Percentiles rank a stretch among this genome's conserved stretches.
Conservation (phyloP, 2,888 invertebrate genomes). For the Phymatocera aterrima region DNA sequence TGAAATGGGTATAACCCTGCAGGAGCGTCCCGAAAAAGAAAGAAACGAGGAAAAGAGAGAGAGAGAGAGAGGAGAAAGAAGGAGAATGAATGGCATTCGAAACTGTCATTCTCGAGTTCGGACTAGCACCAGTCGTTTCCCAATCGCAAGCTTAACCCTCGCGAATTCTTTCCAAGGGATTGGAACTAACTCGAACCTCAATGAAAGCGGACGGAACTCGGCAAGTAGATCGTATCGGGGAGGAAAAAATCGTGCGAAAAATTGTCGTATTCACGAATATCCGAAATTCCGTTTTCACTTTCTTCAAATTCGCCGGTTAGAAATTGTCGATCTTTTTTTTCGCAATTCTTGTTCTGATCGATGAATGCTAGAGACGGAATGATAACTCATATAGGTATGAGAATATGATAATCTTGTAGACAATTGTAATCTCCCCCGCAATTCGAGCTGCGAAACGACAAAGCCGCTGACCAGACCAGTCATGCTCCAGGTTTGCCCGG, state of each 20-base stretch:
- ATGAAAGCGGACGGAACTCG: neutral
- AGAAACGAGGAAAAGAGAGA: constrained; percentile 13
- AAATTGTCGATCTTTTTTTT: too few species aligned
- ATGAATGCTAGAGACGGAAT: too few species aligned
- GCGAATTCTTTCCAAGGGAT: neutral
- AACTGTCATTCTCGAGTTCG: neutral
- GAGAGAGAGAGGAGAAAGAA: constrained; percentile 23
- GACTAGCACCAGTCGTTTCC: neutral
- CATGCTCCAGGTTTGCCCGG: neutral
- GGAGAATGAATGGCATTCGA: constrained; percentile 20
- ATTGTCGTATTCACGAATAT: too few species aligned
- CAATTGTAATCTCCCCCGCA: neutral
- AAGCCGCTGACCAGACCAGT: neutral
- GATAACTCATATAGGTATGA: too few species aligned
- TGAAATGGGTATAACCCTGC: neutral
- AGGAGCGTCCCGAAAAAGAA: constrained; percentile 29
- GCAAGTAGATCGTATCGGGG: neutral
- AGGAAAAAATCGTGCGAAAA: too few species aligned
- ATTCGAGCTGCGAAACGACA: neutral
- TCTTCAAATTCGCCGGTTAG: too few species aligned
- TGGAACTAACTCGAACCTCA: neutral
- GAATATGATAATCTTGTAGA: too few species aligned
- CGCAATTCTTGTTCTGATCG: too few species aligned
- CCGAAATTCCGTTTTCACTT: too few species aligned
- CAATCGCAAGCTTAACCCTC: constrained; percentile 8